phyloP scores from a whole-genome alignment of 2,113 vertebrate species.

The Rhea pennata region DNA sequence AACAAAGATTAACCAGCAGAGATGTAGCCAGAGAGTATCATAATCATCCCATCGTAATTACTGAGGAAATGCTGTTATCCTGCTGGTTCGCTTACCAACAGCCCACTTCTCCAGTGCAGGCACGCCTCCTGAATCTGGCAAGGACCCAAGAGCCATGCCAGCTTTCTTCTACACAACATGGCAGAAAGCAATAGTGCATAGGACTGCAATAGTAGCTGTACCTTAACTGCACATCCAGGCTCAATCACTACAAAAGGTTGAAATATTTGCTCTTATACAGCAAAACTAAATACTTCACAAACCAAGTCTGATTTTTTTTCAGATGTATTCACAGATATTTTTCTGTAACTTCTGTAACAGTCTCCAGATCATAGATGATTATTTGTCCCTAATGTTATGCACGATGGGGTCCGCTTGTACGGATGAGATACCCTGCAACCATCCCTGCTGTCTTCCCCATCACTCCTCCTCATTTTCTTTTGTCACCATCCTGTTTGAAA shows the following conservation, averaged over 20 bases:
- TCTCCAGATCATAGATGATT: not conserved
- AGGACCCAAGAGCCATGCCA: not conserved
- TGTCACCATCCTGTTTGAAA: not conserved
- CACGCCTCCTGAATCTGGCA: not conserved
- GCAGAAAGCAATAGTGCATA: not conserved
- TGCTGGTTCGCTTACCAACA: not conserved
- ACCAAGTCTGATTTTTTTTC: not conserved
- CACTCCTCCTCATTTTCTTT: not conserved
- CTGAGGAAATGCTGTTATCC: not conserved
- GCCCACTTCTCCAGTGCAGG: not conserved
- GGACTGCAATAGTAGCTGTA: fast-evolving
- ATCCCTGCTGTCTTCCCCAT: not conserved
- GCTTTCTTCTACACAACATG: not conserved
- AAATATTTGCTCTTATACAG: not conserved
- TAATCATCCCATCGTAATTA: not conserved
- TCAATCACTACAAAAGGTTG: not conserved
- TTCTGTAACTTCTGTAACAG: not conserved
- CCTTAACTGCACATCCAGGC: not conserved
- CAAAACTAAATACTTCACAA: not conserved
- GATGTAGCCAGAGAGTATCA: not conserved
- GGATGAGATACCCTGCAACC: not conserved
- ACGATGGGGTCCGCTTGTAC: not conserved
- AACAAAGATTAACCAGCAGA: not conserved
- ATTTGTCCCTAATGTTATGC: not conserved
- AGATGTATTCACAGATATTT: not conserved